A percentile compares a stretch with the other conserved stretches of the same genome.
Evolutionary conservation across 2,888 invertebrate species (phyloP).

Genomic region (Scotopteryx bipunctaria): DNA sequence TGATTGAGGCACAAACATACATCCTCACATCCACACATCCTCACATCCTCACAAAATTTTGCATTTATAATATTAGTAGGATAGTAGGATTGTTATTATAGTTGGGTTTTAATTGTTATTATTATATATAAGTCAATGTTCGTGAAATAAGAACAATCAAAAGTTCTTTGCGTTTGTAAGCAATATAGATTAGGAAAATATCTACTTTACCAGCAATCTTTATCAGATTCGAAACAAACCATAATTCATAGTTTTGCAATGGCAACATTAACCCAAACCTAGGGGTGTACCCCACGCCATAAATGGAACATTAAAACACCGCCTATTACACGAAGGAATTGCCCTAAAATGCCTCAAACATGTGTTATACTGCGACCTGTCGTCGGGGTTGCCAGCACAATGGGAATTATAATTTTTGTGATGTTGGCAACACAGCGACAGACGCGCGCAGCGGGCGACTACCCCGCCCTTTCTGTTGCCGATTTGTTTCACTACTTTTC

Average conservation of each 20-base stretch:
- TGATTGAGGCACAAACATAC: too few species aligned
- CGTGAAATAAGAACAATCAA: too few species aligned
- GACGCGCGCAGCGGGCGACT: constrained; percentile 76
- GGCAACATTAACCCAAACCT: constrained; percentile 52
- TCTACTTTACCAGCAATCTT: too few species aligned
- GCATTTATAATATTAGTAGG: too few species aligned
- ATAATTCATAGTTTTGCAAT: constrained; percentile 11
- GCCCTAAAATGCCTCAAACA: constrained; percentile 80
- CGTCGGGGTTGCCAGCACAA: constrained; percentile 79
- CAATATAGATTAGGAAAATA: too few species aligned
- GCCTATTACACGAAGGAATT: constrained; percentile 78
- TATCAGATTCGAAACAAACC: too few species aligned
- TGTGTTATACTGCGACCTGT: constrained; percentile 81
- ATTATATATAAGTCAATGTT: too few species aligned
- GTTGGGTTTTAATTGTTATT: too few species aligned
- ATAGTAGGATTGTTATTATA: too few species aligned
- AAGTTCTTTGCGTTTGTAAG: too few species aligned
- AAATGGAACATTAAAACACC: constrained; percentile 80
- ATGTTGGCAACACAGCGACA: constrained; percentile 79
- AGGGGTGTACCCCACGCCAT: constrained; percentile 64
- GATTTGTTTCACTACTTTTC: constrained; percentile 76
- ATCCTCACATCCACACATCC: too few species aligned
- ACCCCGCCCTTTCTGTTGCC: constrained; percentile 76
- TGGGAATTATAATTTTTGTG: constrained; percentile 76
- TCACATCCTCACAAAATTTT: too few species aligned